Evolutionary conservation across 2,888 invertebrate genomes (phyloP), one percentile per base, ranked within the genome.

Genomic region (Petrolisthes manimaculis): DNA sequence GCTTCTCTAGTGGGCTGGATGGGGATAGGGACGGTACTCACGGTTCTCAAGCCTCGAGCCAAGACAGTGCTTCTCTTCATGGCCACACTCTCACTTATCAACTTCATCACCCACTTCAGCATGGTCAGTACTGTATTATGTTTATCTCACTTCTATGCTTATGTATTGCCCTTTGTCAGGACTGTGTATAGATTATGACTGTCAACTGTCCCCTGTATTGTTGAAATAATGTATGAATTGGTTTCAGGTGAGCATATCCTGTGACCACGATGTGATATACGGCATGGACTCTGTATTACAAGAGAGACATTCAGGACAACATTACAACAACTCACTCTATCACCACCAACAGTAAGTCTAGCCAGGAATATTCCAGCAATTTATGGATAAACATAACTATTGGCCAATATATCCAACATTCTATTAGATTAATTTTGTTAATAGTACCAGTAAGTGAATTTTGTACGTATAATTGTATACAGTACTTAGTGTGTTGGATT

Each of bases 1-100:
- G 89, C 89, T 1, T 56, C 89, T 6, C 54, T 87, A 55, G 89
- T 84, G 14, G 89, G 89, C 8, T 89, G 89, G 89, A 84, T 89
- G 37, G 84, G 79, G 51, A 89, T 87, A 5, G 89, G 89, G 54
- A 55, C 84, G 18, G 77, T 81, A 6, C 82, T 89, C 5, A 79
- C 86, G 6, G 24, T 87, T 24, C 61, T 87, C 37, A 77, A 54
- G 53, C 89, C 89, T 18, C 67, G 79, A 4, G 75, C 89, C 9
- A 86, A 86, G 55, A 53, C 37, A 5, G 86, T 89, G n/a, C 71
- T 89, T 37, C n/a, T 61, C 74, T 89, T 84, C 75, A 89, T 89
- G 89, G 81, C 83, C 5, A 14, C 56, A 21, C 81, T 89, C 6
- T 89, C 89, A 1, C 18, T 80, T 21, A 83, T 54, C 51, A 82